phyloP scores from a whole-genome alignment of 2,113 vertebrate genomes.

The Paramisgurnus dabryanus region DNA sequence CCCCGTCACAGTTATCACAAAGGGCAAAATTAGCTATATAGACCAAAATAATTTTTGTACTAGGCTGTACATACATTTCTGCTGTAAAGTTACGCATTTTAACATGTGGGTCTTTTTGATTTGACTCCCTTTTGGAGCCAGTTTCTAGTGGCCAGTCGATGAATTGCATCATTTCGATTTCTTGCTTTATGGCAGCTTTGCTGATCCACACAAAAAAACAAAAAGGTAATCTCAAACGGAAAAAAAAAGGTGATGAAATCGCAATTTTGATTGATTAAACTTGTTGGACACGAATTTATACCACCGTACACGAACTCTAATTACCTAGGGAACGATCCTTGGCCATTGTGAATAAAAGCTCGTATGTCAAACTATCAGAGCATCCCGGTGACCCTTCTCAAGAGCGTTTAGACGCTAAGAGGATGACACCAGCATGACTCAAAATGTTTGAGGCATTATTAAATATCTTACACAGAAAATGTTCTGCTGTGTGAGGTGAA shows the following conservation, averaged over 20 bases:
- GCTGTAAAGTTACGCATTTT: too few relatives aligned
- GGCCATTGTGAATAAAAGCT: conserved; percentile 18
- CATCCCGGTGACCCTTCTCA: conserved; percentile 12
- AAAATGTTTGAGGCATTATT: conserved; percentile 28
- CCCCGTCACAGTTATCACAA: too few relatives aligned
- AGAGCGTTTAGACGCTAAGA: not conserved
- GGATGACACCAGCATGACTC: conserved; percentile 8
- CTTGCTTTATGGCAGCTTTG: not conserved
- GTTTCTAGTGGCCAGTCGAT: too few relatives aligned
- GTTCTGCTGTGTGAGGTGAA: conserved; percentile 33
- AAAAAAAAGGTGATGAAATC: conserved; percentile 23
- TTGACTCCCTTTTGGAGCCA: too few relatives aligned
- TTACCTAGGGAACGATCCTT: conserved; percentile 38
- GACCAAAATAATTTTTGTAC: too few relatives aligned
- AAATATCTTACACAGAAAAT: conserved; percentile 6
- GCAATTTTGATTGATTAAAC: conserved; percentile 41
- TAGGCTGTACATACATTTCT: too few relatives aligned
- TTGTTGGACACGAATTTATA: conserved; percentile 28
- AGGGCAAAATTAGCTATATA: too few relatives aligned
- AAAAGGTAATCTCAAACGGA: not conserved
- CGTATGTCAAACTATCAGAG: conserved; percentile 27
- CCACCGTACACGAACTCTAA: not conserved
- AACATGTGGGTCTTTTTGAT: too few relatives aligned
- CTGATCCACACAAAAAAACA: not conserved
- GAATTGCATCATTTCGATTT: not conserved